Evolutionary conservation across 2,113 vertebrate genomes (phyloP), one percentile per base, ranked within the genome.

Genomic region (Onychostruthus taczanowskii): DNA sequence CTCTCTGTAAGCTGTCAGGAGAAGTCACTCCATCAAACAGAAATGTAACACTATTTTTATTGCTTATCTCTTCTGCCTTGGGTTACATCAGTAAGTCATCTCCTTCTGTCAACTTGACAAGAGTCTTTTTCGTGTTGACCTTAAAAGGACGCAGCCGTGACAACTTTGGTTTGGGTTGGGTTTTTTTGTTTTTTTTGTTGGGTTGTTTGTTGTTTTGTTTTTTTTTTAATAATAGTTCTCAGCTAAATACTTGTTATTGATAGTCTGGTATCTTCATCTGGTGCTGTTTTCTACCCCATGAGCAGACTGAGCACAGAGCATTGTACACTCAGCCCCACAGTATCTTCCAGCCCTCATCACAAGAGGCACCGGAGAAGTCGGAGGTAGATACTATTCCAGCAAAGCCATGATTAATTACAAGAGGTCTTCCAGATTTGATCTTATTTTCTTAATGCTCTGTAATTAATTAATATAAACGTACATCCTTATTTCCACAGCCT

Each of bases 121-220:
- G 56, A 80, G 58, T 35, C 89, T 96, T 94, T 94, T 79, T 85
- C 47, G 81, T 85, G 55, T 63, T 96, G 94, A 96, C 94, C 95
- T 95, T 94, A 95, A 96, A 97, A 95, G 94, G 93, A 97, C 67
- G 76, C 84, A 85, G 81, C 67, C 91, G 70, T 91, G 93, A 95
- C 96, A 94, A 93, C 73, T 93, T 70, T 3, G 4, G 16, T 52
- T 79, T 47, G 39, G 23, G 30, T 28, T 47, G 50, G 11, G 3
- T 17, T 19, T 33, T 35, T 19, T 26, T 8, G 10, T 3, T 11
- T 13, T 47, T 62, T 66, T 35, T 17, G 35, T 37, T 16, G 7
- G 14, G 35, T 33, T 18, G 7, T 24, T 41, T 24, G 17, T 39
- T 30, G 1, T n/a, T 4, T 47, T 76, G 20, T 37, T 33, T 23